Evolutionary conservation across 1,140 invertebrate species (phyloP).

Genomic region (Lepidurus arcticus): DNA sequence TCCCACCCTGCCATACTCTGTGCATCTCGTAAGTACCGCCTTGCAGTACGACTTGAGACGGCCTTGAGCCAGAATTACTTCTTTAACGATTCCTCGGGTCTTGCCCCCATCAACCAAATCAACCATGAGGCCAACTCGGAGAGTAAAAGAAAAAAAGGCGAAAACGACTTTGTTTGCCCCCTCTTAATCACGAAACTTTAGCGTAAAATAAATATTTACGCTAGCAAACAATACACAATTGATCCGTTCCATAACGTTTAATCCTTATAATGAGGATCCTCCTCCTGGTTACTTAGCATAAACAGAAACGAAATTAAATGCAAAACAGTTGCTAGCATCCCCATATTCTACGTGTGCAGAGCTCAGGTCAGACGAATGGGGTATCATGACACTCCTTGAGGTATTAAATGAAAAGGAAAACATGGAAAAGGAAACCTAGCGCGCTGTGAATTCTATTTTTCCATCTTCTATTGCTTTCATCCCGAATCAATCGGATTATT

Average conservation of each 20-base stretch:
- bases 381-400: no score
- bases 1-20: background rate
- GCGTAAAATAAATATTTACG: constrained; percentile 18
- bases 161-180: background rate
- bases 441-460: background rate
- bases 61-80: background rate
- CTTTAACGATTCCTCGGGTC: background rate
- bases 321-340: background rate
- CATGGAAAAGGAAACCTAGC: background rate
- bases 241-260: background rate
- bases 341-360: background rate
- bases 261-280: background rate
- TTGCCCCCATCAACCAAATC: background rate
- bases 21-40: background rate
- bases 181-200: background rate
- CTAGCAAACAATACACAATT: background rate
- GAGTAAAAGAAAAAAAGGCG: background rate
- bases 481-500: background rate
- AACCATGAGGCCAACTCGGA: background rate
- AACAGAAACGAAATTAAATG: background rate
- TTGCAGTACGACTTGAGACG: background rate
- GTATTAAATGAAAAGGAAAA: background rate
- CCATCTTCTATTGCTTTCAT: background rate
- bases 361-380: background rate
- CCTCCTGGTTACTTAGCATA: background rate